Conservation (phyloP, 2,797 vertebrate genomes). For the Enteromius unitaeniatus region DNA sequence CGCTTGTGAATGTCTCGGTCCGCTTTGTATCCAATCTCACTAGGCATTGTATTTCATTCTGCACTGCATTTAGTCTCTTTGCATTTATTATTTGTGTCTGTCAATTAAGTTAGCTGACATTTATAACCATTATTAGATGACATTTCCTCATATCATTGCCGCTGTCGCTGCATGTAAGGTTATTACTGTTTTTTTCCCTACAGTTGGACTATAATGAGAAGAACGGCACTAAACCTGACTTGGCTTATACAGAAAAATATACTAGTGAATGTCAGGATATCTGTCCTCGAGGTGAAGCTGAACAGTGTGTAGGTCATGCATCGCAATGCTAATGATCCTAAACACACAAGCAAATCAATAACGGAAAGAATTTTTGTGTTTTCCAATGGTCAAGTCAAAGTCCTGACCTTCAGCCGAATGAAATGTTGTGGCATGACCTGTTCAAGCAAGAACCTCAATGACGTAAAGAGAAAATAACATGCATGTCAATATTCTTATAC, state of each 20-base stretch:
- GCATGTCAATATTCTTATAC: not conserved
- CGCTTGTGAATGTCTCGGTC: not conserved
- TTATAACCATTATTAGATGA: not conserved
- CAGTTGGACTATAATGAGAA: slow-evolving; percentile 15
- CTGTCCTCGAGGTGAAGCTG: not conserved
- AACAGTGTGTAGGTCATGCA: not conserved
- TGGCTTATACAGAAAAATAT: not conserved
- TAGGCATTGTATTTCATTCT: slow-evolving; percentile 8
- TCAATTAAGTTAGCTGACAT: slow-evolving; percentile 7
- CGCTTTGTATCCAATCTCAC: not conserved
- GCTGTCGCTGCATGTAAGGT: not conserved
- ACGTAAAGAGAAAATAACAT: not conserved
- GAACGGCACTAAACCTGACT: not conserved
- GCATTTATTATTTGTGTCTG: not conserved
- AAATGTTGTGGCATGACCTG: slow-evolving; percentile 45
- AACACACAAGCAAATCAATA: slow-evolving; percentile 25
- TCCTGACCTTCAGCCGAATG: slow-evolving; percentile 27
- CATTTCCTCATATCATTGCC: slow-evolving; percentile 25
- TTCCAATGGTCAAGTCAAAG: slow-evolving; percentile 37
- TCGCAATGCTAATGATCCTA: slow-evolving; percentile 11
- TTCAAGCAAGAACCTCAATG: slow-evolving; percentile 7
- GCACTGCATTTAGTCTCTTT: not conserved
- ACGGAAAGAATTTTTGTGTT: not conserved
- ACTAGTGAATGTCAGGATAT: not conserved
- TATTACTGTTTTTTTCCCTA: not conserved